These are phyloP conservation scores for Tetranychus truncatus DNA, from an alignment of 2,888 invertebrate genomes.

Conservation along the genomic window DNA sequence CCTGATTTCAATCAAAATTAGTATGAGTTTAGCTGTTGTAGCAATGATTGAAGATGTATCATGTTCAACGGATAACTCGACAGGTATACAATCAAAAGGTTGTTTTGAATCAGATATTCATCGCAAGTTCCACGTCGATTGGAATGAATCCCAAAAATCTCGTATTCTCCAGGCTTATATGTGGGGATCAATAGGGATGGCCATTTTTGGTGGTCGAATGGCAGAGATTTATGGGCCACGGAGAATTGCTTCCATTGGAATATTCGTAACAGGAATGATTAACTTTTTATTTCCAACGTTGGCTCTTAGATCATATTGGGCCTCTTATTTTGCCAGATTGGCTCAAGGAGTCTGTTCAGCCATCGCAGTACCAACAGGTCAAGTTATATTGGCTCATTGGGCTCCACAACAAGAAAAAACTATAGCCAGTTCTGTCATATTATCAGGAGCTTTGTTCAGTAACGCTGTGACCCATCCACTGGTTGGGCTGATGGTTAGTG, in stretches of 20 bases:
- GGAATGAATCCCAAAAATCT: conserved; percentile 90
- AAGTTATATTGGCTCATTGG: neutral
- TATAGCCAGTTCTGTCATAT: neutral
- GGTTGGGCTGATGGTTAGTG: neutral
- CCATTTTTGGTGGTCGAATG: conserved; percentile 7
- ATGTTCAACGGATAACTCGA: neutral
- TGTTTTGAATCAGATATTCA: conserved; percentile 32
- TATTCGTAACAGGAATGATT: neutral
- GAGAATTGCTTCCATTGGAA: neutral
- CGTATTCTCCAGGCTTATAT: conserved; percentile 46
- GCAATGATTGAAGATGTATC: neutral
- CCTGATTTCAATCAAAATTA: neutral
- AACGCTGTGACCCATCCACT: neutral
- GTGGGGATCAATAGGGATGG: neutral
- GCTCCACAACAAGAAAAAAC: neutral
- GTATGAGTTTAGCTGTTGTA: neutral
- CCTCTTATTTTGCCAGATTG: neutral
- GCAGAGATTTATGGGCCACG: conserved; percentile 11
- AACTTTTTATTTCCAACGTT: neutral
- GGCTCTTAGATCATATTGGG: neutral
- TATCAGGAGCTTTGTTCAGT: neutral
- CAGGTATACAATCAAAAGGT: neutral
- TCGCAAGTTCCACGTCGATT: conserved; percentile 96
- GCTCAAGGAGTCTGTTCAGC: neutral
- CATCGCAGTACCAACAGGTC: neutral